Percentiles rank a stretch among this genome's conserved stretches.
Conservation (phyloP, 2,797 vertebrate species). For the Sebastes taczanowskii region DNA sequence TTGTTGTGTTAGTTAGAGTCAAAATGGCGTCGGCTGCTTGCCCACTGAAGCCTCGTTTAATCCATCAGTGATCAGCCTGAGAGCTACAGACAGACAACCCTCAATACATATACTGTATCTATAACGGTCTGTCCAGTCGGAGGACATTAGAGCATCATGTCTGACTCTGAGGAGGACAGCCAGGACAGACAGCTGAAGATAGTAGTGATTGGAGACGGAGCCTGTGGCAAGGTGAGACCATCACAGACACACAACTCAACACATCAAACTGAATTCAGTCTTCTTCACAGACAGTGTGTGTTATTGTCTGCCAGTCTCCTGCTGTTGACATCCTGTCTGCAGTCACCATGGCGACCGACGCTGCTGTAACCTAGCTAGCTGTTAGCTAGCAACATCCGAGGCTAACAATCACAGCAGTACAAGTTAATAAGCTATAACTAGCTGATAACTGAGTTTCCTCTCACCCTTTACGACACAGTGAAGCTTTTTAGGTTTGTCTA, state of each 20-base stretch:
- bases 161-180: slow-evolving; percentile 96
- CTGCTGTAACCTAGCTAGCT: slow-evolving; percentile 43
- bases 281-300: fast-evolving
- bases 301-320: not conserved
- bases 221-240: slow-evolving; percentile 95
- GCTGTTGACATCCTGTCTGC: not conserved
- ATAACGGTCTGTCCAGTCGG: not conserved
- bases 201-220: slow-evolving; percentile 95
- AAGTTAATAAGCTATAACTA: not conserved
- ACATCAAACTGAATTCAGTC: too few species aligned
- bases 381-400: slow-evolving; percentile 28
- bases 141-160: slow-evolving; percentile 81
- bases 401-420: not conserved
- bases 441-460: not conserved
- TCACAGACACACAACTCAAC: not conserved
- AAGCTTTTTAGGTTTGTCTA: not conserved
- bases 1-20: slow-evolving; percentile 37
- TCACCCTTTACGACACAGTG: not conserved
- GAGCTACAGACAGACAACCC: not conserved
- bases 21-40: slow-evolving; percentile 87
- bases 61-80: slow-evolving; percentile 68
- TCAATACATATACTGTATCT: not conserved
- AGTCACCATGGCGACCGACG: slow-evolving; percentile 76
- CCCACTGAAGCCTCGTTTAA: slow-evolving; percentile 67
- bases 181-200: slow-evolving; percentile 95